phyloP scores from a whole-genome alignment of 2,888 invertebrate species.

The Ctenicera cuprea region DNA sequence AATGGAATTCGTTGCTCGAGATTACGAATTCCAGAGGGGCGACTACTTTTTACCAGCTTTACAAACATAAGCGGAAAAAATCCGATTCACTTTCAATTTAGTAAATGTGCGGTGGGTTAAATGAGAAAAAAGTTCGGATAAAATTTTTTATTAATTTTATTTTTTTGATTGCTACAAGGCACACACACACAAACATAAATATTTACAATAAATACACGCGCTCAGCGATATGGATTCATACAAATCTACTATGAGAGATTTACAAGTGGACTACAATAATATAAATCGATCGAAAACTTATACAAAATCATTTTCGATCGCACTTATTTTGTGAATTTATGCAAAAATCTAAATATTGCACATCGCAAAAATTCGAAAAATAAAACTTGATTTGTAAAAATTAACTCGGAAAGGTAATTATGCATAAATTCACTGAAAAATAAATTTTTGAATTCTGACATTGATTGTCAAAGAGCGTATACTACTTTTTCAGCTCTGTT shows the following conservation, averaged over 20 bases:
- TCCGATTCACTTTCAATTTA: slow-evolving; percentile 35
- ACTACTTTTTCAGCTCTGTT: slow-evolving; percentile 54
- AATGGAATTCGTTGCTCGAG: slow-evolving; percentile 68
- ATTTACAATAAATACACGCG: slow-evolving; percentile 73
- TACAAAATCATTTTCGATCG: slow-evolving; percentile 36
- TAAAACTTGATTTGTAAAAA: background rate
- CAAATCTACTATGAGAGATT: slow-evolving; percentile 48
- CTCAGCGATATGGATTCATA: slow-evolving; percentile 53
- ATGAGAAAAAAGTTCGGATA: slow-evolving; percentile 29
- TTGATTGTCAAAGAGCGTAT: slow-evolving; percentile 69
- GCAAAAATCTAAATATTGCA: slow-evolving; percentile 47
- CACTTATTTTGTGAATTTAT: slow-evolving; percentile 49
- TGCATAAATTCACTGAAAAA: slow-evolving; percentile 52
- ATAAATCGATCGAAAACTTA: slow-evolving; percentile 42
- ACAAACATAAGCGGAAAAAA: slow-evolving; percentile 46
- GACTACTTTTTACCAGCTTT: slow-evolving; percentile 35
- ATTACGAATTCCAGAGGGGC: slow-evolving; percentile 68
- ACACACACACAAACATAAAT: slow-evolving; percentile 76
- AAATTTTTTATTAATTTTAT: slow-evolving; percentile 68
- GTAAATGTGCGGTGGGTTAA: background rate
- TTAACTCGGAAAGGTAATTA: background rate
- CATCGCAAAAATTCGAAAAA: slow-evolving; percentile 5
- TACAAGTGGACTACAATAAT: slow-evolving; percentile 46
- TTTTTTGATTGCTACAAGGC: slow-evolving; percentile 82
- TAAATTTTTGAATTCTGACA: slow-evolving; percentile 59